A percentile compares a stretch with the other conserved stretches of the same genome.
These are phyloP conservation scores for Triplophysa rosa DNA, from an alignment of 2,113 vertebrate species.

Conservation along the genomic window DNA sequence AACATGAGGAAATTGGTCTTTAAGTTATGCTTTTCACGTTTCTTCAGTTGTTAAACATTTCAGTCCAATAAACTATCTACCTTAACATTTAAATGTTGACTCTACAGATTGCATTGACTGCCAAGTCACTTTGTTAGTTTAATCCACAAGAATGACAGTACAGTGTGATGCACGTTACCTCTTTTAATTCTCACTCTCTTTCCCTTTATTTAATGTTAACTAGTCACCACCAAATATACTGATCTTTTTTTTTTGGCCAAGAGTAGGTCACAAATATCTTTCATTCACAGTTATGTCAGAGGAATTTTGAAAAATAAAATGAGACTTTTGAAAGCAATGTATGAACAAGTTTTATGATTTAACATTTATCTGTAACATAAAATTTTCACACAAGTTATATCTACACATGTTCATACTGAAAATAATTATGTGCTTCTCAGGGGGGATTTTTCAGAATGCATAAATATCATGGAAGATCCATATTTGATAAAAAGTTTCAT, in stretches of 20 bases:
- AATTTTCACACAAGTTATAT: neutral
- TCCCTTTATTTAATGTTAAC: neutral
- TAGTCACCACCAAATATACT: neutral
- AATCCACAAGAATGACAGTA: neutral
- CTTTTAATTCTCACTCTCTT: neutral
- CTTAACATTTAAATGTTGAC: neutral
- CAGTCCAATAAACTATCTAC: neutral
- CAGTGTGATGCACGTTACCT: neutral
- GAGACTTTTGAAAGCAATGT: neutral
- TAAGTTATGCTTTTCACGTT: neutral
- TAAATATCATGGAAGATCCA: constrained; percentile 26
- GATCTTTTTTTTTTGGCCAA: neutral
- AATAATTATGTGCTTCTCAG: constrained; percentile 36
- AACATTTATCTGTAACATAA: neutral
- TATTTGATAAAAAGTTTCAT: constrained; percentile 24
- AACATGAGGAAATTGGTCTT: neutral
- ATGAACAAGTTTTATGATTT: neutral
- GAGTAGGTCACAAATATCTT: neutral
- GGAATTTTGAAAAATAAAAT: too few species aligned
- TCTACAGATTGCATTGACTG: neutral
- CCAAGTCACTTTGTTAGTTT: constrained; percentile 8
- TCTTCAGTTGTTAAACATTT: neutral
- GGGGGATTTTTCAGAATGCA: constrained; percentile 32
- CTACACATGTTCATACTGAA: neutral
- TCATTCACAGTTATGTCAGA: too few species aligned